Evolutionary conservation across 2,888 invertebrate species (phyloP), one percentile per base, ranked within the genome.

Genomic region (Encarsia formosa): DNA sequence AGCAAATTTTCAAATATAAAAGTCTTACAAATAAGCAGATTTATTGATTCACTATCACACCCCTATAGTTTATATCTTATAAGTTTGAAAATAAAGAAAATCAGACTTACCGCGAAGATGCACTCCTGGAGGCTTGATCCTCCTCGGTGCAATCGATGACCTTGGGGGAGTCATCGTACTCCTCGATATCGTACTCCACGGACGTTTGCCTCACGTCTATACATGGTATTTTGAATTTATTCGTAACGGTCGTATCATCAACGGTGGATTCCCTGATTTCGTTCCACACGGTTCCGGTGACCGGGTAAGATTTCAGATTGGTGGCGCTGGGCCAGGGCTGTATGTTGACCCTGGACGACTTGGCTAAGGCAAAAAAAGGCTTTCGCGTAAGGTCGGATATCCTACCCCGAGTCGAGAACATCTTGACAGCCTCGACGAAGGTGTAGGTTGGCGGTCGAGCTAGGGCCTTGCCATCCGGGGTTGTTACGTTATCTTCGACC

Each of bases 291-390:
- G n/a, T n/a, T n/a, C n/a, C 45, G 22, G 18, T 16, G 49, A 51
- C 26, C 42, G 55, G 42, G 11, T 41, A 48, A 32, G 61, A 22
- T 22, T 63, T 62, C 1, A 73, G 59, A 54, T 66, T 71, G 2
- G 68, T 66, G n/a, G 69, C 64, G 51, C 71, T 71, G 4, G 73
- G 67, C 69, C 70, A 71, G 6, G 71, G 70, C 23, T 66, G 66
- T 9, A 69, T 50, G 46, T 60, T 59, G 5, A 66, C 48, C 35
- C 60, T 65, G 0, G 67, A 45, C 1, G 63, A 52, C 29, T 62
- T 65, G 1, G 59, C 48, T 8, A 61, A 16, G 0, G 62, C 55
- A 29, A 70, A 62, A 42, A 71, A 70, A 3, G 70, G 65, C 41
- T 64, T 68, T 13, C 69, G 66, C 19, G 57, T 62, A 5, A 68